Evolutionary conservation across 2,113 vertebrate species (phyloP), one percentile per base, ranked within the genome.

Genomic region (Nycticebus coucang): DNA sequence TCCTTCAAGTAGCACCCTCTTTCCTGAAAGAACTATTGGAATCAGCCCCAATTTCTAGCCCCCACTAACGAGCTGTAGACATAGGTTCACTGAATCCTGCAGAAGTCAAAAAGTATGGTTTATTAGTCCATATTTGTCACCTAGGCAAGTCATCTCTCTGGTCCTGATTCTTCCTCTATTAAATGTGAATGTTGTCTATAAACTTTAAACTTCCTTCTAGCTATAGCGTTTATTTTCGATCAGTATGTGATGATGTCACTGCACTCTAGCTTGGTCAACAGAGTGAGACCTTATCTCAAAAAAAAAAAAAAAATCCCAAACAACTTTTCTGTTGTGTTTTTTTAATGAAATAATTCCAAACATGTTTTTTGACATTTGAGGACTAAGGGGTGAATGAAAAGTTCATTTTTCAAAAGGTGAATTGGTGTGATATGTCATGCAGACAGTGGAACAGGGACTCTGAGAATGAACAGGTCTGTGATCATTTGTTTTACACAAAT

Each of bases 301-400:
- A 64, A 22, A 60, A 60, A 22, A 60, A 62, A 62, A 68, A 95
- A 84, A 68, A 60, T 37, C n/a, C 77, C 77, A 62, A 87, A 87
- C 28, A 68, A 53, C 18, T 80, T 94, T 66, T 55, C 45, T 53
- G 57, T 78, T 95, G 45, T 60, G 21, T 60, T 66, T 62, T 62
- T 90, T 41, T 95, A 89, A 93, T 69, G 37, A 62, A 19, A 89
- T 71, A 94, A 53, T 84, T 95, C 45, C 22, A 95, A 89, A 57
- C 64, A 41, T 33, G 8, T n/a, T 64, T 74, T 80, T 89, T 93
- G 50, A 89, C 35, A 71, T 50, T 89, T 82, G 19, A 96, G 62
- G 37, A 59, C 64, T 83, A n/a, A 87, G 37, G 18, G 60, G 2
- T 60, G 69, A 90, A 75, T 79, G 60, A 84, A 82, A 35, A 26